Evolutionary conservation across 2,888 invertebrate species (phyloP), one percentile per base, ranked within the genome.

Genomic region (Sphecodes monilicornis): DNA sequence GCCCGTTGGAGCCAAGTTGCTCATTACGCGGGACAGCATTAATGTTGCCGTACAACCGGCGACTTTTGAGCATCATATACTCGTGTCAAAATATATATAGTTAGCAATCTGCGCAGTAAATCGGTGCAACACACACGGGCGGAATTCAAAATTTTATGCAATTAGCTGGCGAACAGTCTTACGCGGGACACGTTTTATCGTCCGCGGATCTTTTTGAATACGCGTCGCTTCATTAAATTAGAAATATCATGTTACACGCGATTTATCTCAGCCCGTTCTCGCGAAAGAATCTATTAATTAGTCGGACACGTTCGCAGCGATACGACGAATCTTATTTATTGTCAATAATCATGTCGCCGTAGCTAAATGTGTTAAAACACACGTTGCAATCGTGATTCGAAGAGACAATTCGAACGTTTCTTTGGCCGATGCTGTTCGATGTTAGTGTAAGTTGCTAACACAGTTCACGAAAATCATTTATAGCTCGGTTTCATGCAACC

Each of bases 21-120:
- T 94, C 94, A 94, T 94, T 94, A 94, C 94, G 92, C 88, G 93
- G 92, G 94, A 93, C 93, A 93, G 93, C 92, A 93, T 94, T 94
- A 93, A 93, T 92, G 92, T 91, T 90, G 90, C 79, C 76, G 80
- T 80, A 70, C 82, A 81, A 82, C 84, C 85, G 60, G 85, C 10
- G 84, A 82, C 80, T 80, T 88, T 86, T 82, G 54, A 83, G 84
- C 90, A 76, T 86, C 90, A 74, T 85, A 75, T 81, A 85, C 82
- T 82, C 82, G 76, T 79, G 89, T 90, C 88, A 87, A 90, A 87
- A 89, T 86, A 84, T 82, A 84, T 88, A 84, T 85, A 85, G 68
- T 70, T 78, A 85, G 75, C 85, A 83, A 86, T 87, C 82, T 83
- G 60, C 85, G 86, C 78, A 76, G 83, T 64, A 81, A 82, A 89